A percentile compares a stretch with the other conserved stretches of the same genome.
These are phyloP conservation scores for Daktulosphaira vitifoliae DNA, from an alignment of 1,140 invertebrate genomes.

Conservation along the genomic window DNA sequence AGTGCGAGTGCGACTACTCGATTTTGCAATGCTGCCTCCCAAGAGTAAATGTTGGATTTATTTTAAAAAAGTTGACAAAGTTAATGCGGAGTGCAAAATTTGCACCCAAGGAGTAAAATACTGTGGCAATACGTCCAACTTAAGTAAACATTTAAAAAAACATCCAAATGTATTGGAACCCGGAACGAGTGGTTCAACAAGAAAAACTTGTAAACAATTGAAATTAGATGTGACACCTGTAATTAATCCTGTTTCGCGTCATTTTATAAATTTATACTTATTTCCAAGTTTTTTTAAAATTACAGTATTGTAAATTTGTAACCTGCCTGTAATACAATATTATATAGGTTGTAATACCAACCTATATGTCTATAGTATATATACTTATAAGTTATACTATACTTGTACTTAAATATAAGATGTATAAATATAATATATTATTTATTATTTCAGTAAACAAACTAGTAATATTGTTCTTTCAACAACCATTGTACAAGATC, in stretches of 20 bases:
- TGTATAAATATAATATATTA: neutral
- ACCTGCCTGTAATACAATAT: too few relatives aligned
- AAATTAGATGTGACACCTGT: neutral
- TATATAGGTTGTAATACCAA: too few relatives aligned
- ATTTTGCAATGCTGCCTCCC: too few relatives aligned
- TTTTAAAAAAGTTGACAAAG: constrained; percentile 18
- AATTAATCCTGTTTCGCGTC: neutral
- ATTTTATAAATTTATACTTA: neutral
- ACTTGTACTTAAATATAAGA: neutral
- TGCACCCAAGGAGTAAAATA: neutral
- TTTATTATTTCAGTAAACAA: constrained; percentile 11
- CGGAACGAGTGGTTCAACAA: neutral
- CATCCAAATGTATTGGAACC: neutral
- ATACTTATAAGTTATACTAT: too few relatives aligned
- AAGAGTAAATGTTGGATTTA: too few relatives aligned
- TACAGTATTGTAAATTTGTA: too few relatives aligned
- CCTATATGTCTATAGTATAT: too few relatives aligned
- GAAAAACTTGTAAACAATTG: neutral
- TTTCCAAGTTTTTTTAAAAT: too few relatives aligned
- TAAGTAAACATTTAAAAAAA: constrained; percentile 2
- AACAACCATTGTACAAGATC: neutral
- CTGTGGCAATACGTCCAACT: constrained; percentile 11
- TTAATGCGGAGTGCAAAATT: constrained; percentile 5
- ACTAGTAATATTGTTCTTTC: constrained; percentile 2
- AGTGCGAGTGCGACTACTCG: too few relatives aligned